These are phyloP conservation scores for Scyliorhinus canicula DNA, from an alignment of 2,797 vertebrate species.

Conservation along the genomic window DNA sequence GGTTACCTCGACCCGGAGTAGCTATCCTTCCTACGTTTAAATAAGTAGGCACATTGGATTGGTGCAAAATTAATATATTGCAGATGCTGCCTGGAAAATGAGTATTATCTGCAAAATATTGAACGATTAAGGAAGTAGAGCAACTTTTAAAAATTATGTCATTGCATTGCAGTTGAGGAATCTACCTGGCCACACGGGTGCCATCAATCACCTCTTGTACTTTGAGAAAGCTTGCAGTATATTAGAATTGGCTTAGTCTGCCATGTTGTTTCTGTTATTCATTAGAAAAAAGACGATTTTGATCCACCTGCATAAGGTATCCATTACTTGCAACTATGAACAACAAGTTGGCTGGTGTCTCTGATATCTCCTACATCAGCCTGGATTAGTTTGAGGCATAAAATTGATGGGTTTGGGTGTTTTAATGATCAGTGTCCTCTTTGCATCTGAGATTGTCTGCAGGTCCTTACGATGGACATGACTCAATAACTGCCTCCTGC, in stretches of 20 bases:
- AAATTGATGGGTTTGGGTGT: not conserved
- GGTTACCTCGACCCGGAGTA: not conserved
- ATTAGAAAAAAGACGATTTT: not conserved
- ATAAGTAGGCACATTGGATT: not conserved
- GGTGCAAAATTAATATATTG: not conserved
- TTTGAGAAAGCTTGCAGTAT: not conserved
- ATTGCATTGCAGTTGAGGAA: not conserved
- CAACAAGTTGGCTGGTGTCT: not conserved
- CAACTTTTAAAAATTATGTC: not conserved
- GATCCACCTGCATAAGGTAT: not conserved
- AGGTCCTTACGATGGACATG: not conserved
- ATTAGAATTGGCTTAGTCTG: not conserved
- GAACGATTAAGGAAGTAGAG: not conserved
- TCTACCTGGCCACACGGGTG: not conserved
- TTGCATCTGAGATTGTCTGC: not conserved
- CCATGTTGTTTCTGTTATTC: not conserved
- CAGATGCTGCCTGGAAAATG: not conserved
- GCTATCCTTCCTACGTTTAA: not conserved
- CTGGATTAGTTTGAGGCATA: not conserved
- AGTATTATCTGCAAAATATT: not conserved
- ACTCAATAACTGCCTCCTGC: not conserved
- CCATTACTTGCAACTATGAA: not conserved
- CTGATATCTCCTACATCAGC: not conserved
- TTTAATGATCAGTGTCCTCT: not conserved
- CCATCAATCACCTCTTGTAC: not conserved